Evolutionary conservation across 2,797 vertebrate genomes (phyloP), one percentile per base, ranked within the genome.

Genomic region (Odontamblyopus lacepedii): DNA sequence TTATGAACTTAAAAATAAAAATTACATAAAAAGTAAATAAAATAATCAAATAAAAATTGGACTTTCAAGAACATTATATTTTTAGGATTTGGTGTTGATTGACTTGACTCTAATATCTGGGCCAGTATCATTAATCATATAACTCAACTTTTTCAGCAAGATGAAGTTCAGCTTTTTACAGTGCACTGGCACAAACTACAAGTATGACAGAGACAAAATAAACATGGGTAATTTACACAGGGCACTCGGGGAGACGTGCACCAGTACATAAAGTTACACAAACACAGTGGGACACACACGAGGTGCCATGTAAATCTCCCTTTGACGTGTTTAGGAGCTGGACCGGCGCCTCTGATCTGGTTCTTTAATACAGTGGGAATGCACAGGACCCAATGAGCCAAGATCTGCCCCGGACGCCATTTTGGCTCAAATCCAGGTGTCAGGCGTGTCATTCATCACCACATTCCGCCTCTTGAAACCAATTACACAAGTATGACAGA

Each of bases 321-420:
- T 18, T 70, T 15, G 82, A 80, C 70, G 70, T 83, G 80, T 87
- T 88, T 83, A 83, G 85, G 81, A 85, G 78, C 87, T 89, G 71
- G 81, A 86, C 88, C 87, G 84, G 83, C 85, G 82, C 84, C 85
- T 86, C 74, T 23, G 73, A 91, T 85, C 87, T 89, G 87, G 83
- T 78, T 87, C 73, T 89, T 89, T 91, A 91, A 89, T 82, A 85
- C 83, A 76, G 53, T 67, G 80, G 84, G 87, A 92, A 92, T 91
- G 87, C 72, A 69, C 67, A 71, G 75, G 79, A 70, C 32, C 5
- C 69, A 80, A 81, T 82, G 75, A 89, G 86, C 90, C 87, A 87
- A 81, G 61, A n/a, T 44, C 76, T 67, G 12, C 75, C 69, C 81
- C 77, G 81, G 86, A 87, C 30, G 75, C 78, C 76, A 80, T 82